Evolutionary conservation across 2,888 invertebrate genomes (phyloP).

Genomic region (Lycophotia porphyrea): DNA sequence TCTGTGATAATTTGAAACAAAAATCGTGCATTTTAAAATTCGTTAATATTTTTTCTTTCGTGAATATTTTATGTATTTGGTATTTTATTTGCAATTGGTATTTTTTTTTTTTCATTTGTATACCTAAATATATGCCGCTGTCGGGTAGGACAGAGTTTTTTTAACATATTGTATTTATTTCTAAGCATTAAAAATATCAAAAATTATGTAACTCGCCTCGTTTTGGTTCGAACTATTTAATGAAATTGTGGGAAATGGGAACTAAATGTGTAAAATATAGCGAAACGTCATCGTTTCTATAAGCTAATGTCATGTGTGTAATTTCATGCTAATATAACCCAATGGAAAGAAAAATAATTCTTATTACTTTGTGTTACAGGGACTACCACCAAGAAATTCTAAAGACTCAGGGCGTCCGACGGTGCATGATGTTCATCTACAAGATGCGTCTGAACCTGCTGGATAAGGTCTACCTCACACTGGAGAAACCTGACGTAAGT

Average conservation of each 20-base stretch:
- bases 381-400: conserved; percentile 96
- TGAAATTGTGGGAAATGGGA: neutral
- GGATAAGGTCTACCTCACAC: conserved; percentile 92
- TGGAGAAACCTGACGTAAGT: conserved; percentile 89
- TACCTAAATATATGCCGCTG: too few relatives aligned
- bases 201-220: neutral
- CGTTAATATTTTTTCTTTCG: too few relatives aligned
- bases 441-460: conserved; percentile 92
- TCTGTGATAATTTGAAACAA: too few relatives aligned
- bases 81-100: too few relatives aligned
- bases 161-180: too few relatives aligned
- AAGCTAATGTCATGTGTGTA: too few relatives aligned
- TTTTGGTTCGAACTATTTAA: neutral
- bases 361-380: conserved; percentile 77
- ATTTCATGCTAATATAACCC: neutral
- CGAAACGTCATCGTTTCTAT: neutral
- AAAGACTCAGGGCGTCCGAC: conserved; percentile 96
- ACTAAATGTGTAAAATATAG: neutral
- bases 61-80: too few relatives aligned
- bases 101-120: too few relatives aligned
- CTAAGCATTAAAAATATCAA: neutral
- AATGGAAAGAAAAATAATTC: too few relatives aligned
- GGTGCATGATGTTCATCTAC: conserved; percentile 95
- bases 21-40: too few relatives aligned
- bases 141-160: too few relatives aligned